Evolutionary conservation across 2,113 vertebrate genomes (phyloP).

Genomic region (Neodontobutis hainanensis): DNA sequence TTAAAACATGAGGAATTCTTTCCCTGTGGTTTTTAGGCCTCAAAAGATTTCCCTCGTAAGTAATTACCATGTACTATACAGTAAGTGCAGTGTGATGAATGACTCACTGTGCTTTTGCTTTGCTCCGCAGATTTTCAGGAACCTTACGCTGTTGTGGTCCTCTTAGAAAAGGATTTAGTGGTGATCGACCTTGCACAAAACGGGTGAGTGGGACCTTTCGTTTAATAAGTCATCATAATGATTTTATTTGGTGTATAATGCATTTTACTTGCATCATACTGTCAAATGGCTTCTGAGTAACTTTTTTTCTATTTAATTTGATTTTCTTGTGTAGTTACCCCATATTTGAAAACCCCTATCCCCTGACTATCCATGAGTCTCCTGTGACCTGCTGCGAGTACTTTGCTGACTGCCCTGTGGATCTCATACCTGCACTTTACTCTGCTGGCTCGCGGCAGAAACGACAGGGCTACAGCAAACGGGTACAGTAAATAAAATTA

Average conservation of each 20-base stretch:
- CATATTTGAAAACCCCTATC: slow-evolving; percentile 99
- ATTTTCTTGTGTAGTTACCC: slow-evolving; percentile 86
- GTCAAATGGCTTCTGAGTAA: slow-evolving; percentile 4
- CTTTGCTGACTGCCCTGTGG: slow-evolving; percentile 96
- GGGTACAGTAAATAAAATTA: slow-evolving; percentile 76
- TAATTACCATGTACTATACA: slow-evolving; percentile 6
- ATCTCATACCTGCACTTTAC: slow-evolving; percentile 98
- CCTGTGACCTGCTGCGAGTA: slow-evolving; percentile 99
- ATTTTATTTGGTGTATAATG: neutral
- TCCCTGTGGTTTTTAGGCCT: slow-evolving; percentile 42
- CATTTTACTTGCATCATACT: neutral
- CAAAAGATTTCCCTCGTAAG: slow-evolving; percentile 28
- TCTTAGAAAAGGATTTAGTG: slow-evolving; percentile 98
- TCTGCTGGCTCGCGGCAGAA: slow-evolving; percentile 96
- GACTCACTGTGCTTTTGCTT: slow-evolving; percentile 16
- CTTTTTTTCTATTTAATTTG: neutral
- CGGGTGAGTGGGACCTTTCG: slow-evolving; percentile 83
- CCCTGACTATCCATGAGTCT: slow-evolving; percentile 96
- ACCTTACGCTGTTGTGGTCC: slow-evolving; percentile 97
- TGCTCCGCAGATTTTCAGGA: slow-evolving; percentile 93
- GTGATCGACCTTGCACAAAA: slow-evolving; percentile 99
- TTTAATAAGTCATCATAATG: slow-evolving; percentile 11
- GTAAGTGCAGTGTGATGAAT: slow-evolving; percentile 18
- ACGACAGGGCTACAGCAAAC: slow-evolving; percentile 99
- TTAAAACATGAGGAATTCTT: slow-evolving; percentile 27